Evolutionary conservation across 2,888 invertebrate species (phyloP).

Genomic region (Rhyacophila evoluta): DNA sequence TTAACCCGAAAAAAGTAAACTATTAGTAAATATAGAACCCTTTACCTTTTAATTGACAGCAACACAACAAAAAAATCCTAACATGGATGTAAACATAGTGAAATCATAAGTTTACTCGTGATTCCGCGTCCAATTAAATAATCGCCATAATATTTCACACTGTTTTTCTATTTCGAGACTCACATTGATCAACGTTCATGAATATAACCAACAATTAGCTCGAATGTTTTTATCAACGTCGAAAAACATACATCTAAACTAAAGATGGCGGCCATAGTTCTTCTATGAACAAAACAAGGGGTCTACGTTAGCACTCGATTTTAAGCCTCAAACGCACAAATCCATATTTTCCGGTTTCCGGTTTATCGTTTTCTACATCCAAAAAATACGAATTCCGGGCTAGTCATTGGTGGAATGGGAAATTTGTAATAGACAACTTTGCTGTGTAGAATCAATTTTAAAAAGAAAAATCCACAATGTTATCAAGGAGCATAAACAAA

Average conservation of each 20-base stretch:
- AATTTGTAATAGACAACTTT: slow-evolving; percentile 20
- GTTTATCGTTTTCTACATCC: slow-evolving; percentile 31
- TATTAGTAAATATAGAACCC: slow-evolving; percentile 57
- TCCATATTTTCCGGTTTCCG: slow-evolving; percentile 46
- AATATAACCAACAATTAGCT: slow-evolving; percentile 38
- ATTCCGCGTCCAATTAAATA: slow-evolving; percentile 10
- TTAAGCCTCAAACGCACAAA: slow-evolving; percentile 45
- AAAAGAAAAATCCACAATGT: slow-evolving; percentile 22
- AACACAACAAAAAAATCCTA: slow-evolving; percentile 74
- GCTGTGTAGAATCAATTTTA: too few species aligned
- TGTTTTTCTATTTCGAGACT: slow-evolving; percentile 27
- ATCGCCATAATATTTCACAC: slow-evolving; percentile 25
- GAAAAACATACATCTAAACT: slow-evolving; percentile 85
- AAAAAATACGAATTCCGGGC: not conserved
- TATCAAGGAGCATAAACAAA: slow-evolving; percentile 26
- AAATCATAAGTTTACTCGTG: slow-evolving; percentile 59
- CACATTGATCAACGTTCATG: slow-evolving; percentile 28
- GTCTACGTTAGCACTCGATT: slow-evolving; percentile 64
- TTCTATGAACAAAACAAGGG: slow-evolving; percentile 82
- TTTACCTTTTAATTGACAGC: slow-evolving; percentile 70
- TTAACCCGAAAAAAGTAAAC: not conserved
- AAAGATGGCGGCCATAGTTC: slow-evolving; percentile 89
- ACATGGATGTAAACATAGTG: slow-evolving; percentile 84
- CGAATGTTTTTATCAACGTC: slow-evolving; percentile 59
- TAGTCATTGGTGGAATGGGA: slow-evolving; percentile 27